Base-by-base conservation (phyloP, 2,797 vertebrate species). In the Sebastes itinus region DNA sequence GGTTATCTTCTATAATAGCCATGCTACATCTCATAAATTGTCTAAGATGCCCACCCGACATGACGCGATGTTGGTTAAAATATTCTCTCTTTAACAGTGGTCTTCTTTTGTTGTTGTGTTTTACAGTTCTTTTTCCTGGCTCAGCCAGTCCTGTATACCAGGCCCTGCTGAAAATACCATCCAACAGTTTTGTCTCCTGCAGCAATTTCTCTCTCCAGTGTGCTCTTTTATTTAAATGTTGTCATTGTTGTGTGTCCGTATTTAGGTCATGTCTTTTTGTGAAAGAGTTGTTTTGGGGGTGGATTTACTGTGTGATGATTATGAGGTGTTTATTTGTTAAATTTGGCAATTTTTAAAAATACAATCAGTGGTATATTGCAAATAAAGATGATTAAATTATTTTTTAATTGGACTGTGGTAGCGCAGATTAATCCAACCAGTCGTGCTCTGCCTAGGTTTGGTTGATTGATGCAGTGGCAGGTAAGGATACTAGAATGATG, bases 81-180 rank as follows among this genome's bases (percentile, higher is more conserved):
- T 97, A 96, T 96, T 95, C 96, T 97, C 88, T 94, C 97, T 98
- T 98, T 98, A 98, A 98, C 97, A 96, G 97, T 98, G 97, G 97
- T 98, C 97, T 98, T 97, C 93, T 94, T 97, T 98, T 98, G 97
- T 99, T 98, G 97, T 98, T 98, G 97, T 99, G 97, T 99, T 99
- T 98, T 98, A 97, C 97, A 98, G 97, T 98, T 98, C 96, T 98
- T 98, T 98, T 98, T 97, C 97, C 97, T 98, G 97, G 97, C 97
- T 97, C 97, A 97, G 97, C 96, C 97, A 98, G 97, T 97, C 97
- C 97, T 98, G 97, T 98, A 97, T 96, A 97, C 97, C 97, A 98
- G 97, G 97, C 97, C 97, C 97, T 97, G 97, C 97, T 97, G 97
- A 98, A 97, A 98, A 98, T 97, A 96, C 97, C 97, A 97, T 96